Evolutionary conservation across 2,888 invertebrate genomes (phyloP).

Genomic region (Spatulosminthurus flaviceps): DNA sequence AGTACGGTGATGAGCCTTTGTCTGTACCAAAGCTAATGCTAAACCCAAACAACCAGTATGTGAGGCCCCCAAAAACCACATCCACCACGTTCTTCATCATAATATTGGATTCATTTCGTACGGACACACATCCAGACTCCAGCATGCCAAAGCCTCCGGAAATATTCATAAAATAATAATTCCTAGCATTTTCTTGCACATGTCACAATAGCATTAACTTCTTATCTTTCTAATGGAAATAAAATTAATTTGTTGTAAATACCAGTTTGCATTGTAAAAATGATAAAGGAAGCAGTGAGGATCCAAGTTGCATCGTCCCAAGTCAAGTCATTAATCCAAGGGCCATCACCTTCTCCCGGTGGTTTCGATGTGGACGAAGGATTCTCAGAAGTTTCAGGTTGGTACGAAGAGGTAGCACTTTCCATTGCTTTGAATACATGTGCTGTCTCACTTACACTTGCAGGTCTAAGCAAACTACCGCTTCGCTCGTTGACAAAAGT

Average conservation of each 20-base stretch:
- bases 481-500: too few species aligned
- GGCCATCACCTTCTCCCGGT: slow-evolving; percentile 42
- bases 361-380: slow-evolving; percentile 50
- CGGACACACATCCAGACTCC: slow-evolving; percentile 67
- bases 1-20: slow-evolving; percentile 65
- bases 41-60: slow-evolving; percentile 68
- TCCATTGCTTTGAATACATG: too few species aligned
- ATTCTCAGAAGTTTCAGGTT: too few species aligned
- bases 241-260: too few species aligned
- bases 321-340: slow-evolving; percentile 58
- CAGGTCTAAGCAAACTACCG: too few species aligned
- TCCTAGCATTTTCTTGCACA: neutral
- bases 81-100: slow-evolving; percentile 69
- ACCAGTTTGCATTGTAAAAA: slow-evolving; percentile 67
- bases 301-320: slow-evolving; percentile 62
- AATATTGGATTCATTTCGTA: slow-evolving; percentile 68
- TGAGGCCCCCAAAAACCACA: slow-evolving; percentile 68
- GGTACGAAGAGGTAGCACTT: too few species aligned
- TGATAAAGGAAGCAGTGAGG: slow-evolving; percentile 65
- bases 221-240: neutral
- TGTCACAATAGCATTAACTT: neutral
- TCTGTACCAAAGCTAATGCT: slow-evolving; percentile 65
- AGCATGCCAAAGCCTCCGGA: slow-evolving; percentile 68
- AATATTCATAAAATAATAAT: neutral
- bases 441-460: too few species aligned